Percentiles rank a stretch among this genome's conserved stretches.
These are phyloP conservation scores for Macropis europaea DNA, from an alignment of 2,888 invertebrate species.

Conservation along the genomic window DNA sequence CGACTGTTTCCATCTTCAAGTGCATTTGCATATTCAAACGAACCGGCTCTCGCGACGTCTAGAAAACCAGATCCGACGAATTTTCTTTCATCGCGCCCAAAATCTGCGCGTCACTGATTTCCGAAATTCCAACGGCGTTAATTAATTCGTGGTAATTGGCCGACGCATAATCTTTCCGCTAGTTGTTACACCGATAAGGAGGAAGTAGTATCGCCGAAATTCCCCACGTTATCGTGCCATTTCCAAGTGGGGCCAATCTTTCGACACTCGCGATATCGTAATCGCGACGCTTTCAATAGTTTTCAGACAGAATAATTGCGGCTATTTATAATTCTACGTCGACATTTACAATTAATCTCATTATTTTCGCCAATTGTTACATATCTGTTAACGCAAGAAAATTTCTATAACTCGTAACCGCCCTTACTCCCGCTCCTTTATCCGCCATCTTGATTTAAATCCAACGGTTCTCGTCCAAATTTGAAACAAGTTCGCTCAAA, in stretches of 20 bases:
- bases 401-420: too few species aligned
- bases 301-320: too few species aligned
- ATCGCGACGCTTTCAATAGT: constrained; percentile 30
- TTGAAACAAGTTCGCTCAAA: too few species aligned
- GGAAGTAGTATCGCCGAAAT: constrained; percentile 52
- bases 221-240: constrained; percentile 53
- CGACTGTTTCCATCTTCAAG: neutral
- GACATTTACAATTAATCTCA: too few species aligned
- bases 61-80: neutral
- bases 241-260: constrained; percentile 55
- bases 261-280: constrained; percentile 53
- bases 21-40: constrained; percentile 4
- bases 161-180: constrained; percentile 28
- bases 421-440: neutral
- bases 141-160: constrained; percentile 29
- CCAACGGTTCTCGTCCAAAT: neutral
- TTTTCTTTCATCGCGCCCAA: neutral
- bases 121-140: neutral
- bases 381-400: too few species aligned
- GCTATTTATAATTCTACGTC: too few species aligned
- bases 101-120: neutral
- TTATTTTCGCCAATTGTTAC: too few species aligned
- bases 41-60: neutral
- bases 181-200: constrained; percentile 44
- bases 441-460: neutral